Percentiles rank a stretch among this genome's conserved stretches.
phyloP scores from a whole-genome alignment of 1,140 invertebrate species.

The Papilio aristodemus region DNA sequence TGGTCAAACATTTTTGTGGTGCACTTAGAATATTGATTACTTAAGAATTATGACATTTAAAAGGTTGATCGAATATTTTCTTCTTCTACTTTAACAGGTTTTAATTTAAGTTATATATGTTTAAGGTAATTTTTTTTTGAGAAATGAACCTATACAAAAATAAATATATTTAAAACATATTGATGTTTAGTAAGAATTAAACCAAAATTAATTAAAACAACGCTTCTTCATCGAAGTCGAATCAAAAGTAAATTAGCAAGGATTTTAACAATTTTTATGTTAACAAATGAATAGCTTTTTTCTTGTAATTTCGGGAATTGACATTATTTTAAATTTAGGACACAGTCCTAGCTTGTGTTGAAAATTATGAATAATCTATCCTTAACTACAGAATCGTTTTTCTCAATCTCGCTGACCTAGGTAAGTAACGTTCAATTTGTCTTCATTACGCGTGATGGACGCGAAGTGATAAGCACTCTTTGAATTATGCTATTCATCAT shows the following conservation, averaged over 20 bases:
- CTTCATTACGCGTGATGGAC: constrained; percentile 30
- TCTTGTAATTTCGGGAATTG: not conserved
- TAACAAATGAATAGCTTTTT: too few relatives aligned
- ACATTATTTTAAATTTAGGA: constrained; percentile 20
- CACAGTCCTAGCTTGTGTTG: constrained; percentile 2
- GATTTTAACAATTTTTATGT: too few relatives aligned
- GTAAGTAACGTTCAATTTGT: constrained; percentile 33
- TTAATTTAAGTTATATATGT: too few relatives aligned
- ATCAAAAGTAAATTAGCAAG: too few relatives aligned
- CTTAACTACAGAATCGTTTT: constrained; percentile 21
- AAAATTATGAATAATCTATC: constrained; percentile 34
- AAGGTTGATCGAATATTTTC: too few relatives aligned
- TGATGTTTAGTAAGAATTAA: too few relatives aligned
- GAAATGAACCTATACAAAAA: too few relatives aligned
- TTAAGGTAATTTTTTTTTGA: too few relatives aligned
- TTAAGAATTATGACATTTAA: not conserved
- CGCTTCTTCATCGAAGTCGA: too few relatives aligned
- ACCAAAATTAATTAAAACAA: too few relatives aligned
- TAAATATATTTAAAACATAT: too few relatives aligned
- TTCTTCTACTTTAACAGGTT: too few relatives aligned
- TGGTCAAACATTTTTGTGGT: not conserved
- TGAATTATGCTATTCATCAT: constrained; percentile 32
- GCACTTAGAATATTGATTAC: constrained; percentile 12
- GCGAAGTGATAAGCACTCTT: constrained; percentile 29
- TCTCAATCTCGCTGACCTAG: constrained; percentile 30